These are phyloP conservation scores for Drosophila subobscura DNA, from an alignment of 1,140 invertebrate genomes.

Conservation along the genomic window DNA sequence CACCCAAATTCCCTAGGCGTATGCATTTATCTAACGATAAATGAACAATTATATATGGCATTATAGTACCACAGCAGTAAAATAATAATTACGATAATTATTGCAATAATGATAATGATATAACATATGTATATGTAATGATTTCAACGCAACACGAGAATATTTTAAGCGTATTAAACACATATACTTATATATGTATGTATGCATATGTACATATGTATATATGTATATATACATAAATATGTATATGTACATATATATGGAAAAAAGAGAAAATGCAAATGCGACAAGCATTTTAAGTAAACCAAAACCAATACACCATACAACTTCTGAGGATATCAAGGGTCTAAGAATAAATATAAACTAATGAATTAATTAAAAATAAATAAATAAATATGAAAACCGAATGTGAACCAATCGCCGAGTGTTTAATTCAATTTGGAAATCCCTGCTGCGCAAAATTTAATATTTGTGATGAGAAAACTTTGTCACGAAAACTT, in stretches of 20 bases:
- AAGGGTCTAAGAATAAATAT: constrained; percentile 81
- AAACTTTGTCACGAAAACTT: too few species aligned
- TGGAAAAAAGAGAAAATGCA: constrained; percentile 28
- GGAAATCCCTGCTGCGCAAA: too few species aligned
- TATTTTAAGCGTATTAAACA: constrained; percentile 54
- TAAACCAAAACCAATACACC: constrained; percentile 60
- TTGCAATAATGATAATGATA: constrained; percentile 56
- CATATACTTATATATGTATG: constrained; percentile 35
- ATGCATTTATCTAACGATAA: constrained; percentile 46
- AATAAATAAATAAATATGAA: constrained; percentile 81
- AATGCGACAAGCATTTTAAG: constrained; percentile 67
- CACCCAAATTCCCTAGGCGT: constrained; percentile 55
- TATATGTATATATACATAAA: constrained; percentile 34
- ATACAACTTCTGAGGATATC: constrained; percentile 81
- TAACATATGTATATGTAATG: constrained; percentile 57
- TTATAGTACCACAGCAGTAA: constrained; percentile 62
- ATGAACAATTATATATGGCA: constrained; percentile 74
- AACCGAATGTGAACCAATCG: constrained; percentile 73
- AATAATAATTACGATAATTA: constrained; percentile 49
- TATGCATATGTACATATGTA: constrained; percentile 13
- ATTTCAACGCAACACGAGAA: constrained; percentile 52
- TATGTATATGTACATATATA: constrained; percentile 14
- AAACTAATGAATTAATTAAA: constrained; percentile 81
- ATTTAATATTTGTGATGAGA: too few species aligned
- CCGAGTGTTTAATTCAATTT: constrained; percentile 21